Base-by-base conservation (phyloP, 2,888 invertebrate species). In the Mythimna loreyi region DNA sequence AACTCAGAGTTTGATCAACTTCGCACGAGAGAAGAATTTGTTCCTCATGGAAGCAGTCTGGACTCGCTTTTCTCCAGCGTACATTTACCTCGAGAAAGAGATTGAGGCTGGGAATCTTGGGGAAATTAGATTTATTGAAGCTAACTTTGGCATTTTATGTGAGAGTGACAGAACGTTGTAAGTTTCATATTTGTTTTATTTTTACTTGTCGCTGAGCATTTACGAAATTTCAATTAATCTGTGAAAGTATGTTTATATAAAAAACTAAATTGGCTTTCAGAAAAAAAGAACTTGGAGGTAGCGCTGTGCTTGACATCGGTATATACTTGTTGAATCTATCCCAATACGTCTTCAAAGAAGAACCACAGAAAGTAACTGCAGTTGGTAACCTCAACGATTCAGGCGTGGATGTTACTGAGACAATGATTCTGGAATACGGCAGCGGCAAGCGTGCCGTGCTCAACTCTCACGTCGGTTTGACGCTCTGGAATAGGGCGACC, bases 21-120 rank as follows among this genome's bases (percentile, higher is more conserved):
- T 97, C 1, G 98, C 99, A 0, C 96, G 96, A 85, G 90, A 96
- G 36, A 97, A 97, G 85, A 97, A 97, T 5, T 90, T 97, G 1
- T 98, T 98, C 86, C 88, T 98, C 0, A 98, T 98, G 98, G 98
- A 98, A 96, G 99, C 97, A 0, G 96, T 98, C n/a, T 99, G 99
- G 99, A 98, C 98, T 0, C 96, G 99, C 45, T 98, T 96, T 85
- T 97, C 98, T 72, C 99, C 99, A 0, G 96, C 97, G 0, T 98
- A 98, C 89, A 93, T 97, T 63, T 96, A 97, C 78, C 87, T 98
- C 53, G 96, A 96, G 63, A 96, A 97, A 80, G 97, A 97, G 85
- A 96, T 99, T 3, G 92, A 96, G 0, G 88, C 95, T 1, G 97
- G 97, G 1, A 96, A 93, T 33, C 94, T 98, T 63, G 98, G 98